These are phyloP conservation scores for Chrysomallon squamiferum DNA, from an alignment of 1,140 invertebrate species.

Conservation along the genomic window DNA sequence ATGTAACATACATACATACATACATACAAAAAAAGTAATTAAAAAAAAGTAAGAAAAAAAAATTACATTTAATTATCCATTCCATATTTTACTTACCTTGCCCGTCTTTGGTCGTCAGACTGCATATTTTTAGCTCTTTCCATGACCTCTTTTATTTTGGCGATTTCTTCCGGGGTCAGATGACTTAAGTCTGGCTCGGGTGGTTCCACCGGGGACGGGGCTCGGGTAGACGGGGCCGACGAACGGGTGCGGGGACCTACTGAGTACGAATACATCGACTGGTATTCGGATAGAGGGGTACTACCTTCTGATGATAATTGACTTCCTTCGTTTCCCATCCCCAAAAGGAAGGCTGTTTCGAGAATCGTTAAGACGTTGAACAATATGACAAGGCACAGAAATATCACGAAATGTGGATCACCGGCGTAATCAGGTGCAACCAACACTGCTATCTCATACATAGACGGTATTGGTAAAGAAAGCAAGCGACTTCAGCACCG, in stretches of 20 bases:
- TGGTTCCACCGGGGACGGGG: slow-evolving; percentile 67
- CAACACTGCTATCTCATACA: neutral
- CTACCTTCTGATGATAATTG: slow-evolving; percentile 38
- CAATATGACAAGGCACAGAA: slow-evolving; percentile 4
- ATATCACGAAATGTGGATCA: neutral
- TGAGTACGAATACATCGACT: slow-evolving; percentile 38
- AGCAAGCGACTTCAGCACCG: neutral
- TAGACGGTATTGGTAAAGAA: neutral
- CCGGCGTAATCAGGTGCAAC: neutral
- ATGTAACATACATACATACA: no score
- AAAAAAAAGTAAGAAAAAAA: no score
- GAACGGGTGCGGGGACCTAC: slow-evolving; percentile 41
- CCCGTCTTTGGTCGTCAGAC: slow-evolving; percentile 58
- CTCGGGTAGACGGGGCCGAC: slow-evolving; percentile 43
- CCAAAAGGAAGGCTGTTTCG: slow-evolving; percentile 1
- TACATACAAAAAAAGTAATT: no score
- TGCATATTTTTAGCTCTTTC: slow-evolving; percentile 68
- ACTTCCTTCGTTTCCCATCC: slow-evolving; percentile 51
- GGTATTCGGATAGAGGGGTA: slow-evolving; percentile 41
- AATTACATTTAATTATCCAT: no score
- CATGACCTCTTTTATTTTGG: slow-evolving; percentile 71
- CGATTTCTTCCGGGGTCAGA: slow-evolving; percentile 69
- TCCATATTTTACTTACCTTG: slow-evolving; percentile 56
- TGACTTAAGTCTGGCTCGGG: slow-evolving; percentile 71
- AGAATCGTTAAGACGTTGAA: slow-evolving; percentile 9